These are phyloP conservation scores for Chaetogeoica ovagalla DNA, from an alignment of 2,888 invertebrate genomes.

Conservation along the genomic window DNA sequence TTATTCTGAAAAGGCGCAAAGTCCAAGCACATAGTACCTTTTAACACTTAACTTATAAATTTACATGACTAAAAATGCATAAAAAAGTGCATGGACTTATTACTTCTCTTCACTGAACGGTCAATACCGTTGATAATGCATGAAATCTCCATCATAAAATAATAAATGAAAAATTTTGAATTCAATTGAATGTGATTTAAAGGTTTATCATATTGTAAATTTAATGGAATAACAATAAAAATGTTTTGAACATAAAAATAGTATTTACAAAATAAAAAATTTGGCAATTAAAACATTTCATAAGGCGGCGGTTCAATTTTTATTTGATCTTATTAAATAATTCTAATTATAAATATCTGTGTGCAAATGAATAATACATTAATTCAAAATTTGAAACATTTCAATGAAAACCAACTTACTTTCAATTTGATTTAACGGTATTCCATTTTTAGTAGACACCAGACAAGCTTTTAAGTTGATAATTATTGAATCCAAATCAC, in stretches of 20 bases:
- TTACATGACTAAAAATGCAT: no score
- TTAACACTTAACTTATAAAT: no score
- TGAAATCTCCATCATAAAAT: no score
- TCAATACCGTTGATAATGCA: no score
- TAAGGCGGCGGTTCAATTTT: not conserved
- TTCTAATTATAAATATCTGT: not conserved
- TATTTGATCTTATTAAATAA: not conserved
- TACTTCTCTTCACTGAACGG: no score
- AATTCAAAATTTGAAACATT: not conserved
- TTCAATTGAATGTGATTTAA: no score
- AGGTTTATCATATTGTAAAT: no score
- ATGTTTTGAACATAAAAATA: not conserved
- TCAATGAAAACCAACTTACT: slow-evolving; percentile 20
- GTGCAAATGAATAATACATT: no score
- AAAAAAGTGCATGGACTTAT: no score
- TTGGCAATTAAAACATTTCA: not conserved
- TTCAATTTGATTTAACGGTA: slow-evolving; percentile 35
- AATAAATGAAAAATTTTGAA: no score
- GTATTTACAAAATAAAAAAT: not conserved
- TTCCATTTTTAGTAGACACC: slow-evolving; percentile 9
- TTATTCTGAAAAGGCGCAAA: no score
- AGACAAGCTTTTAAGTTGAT: slow-evolving; percentile 19
- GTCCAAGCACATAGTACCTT: no score
- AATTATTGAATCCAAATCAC: slow-evolving; percentile 11
- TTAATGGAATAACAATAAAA: not conserved